phyloP scores from a whole-genome alignment of 2,888 invertebrate genomes.

The Dolomedes plantarius region DNA sequence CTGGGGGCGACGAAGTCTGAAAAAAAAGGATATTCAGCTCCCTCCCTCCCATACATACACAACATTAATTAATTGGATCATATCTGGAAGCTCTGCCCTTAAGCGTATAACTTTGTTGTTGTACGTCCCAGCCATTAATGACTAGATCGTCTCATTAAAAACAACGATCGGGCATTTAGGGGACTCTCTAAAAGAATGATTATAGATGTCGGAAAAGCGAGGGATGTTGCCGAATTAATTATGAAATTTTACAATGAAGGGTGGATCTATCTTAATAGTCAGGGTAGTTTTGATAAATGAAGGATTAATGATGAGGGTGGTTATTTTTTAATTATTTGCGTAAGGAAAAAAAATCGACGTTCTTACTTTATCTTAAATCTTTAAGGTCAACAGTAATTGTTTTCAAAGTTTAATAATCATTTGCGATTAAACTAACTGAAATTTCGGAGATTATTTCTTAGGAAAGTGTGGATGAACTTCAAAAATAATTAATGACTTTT shows the following conservation, averaged over 20 bases:
- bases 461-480: not conserved
- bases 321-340: not conserved
- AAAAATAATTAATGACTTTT: not conserved
- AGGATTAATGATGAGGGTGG: not conserved
- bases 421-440: not conserved
- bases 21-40: slow-evolving; percentile 9
- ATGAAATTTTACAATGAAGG: not conserved
- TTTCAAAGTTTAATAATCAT: not conserved
- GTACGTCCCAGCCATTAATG: slow-evolving; percentile 39
- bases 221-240: slow-evolving; percentile 40
- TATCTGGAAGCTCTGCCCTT: slow-evolving; percentile 29
- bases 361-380: not conserved
- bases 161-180: slow-evolving; percentile 25
- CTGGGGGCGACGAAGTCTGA: not conserved
- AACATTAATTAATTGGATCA: slow-evolving; percentile 70
- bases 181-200: slow-evolving; percentile 36
- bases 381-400: not conserved
- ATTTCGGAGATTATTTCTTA: not conserved
- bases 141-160: slow-evolving; percentile 66
- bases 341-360: not conserved
- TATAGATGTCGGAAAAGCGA: slow-evolving; percentile 11
- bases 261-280: not conserved
- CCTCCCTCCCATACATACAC: slow-evolving; percentile 38
- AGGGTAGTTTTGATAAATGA: slow-evolving; percentile 1
- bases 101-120: slow-evolving; percentile 22